Conservation (phyloP, 2,113 vertebrate species). For the Scartelaos histophorus region DNA sequence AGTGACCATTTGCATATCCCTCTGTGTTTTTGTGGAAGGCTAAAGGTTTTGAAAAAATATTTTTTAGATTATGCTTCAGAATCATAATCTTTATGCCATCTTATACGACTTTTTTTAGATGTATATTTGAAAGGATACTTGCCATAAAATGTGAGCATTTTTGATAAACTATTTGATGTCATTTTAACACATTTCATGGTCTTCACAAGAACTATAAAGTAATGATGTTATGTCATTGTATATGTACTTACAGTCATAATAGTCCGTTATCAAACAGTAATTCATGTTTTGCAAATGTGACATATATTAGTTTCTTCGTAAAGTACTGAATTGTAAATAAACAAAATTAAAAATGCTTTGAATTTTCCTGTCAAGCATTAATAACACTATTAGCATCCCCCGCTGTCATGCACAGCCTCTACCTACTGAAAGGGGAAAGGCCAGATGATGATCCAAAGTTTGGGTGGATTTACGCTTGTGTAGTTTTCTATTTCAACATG, state of each 20-base stretch:
- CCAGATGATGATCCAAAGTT: conserved; percentile 46
- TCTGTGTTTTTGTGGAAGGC: conserved; percentile 19
- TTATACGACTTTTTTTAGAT: conserved; percentile 16
- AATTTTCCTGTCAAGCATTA: conserved; percentile 49
- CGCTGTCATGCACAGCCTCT: conserved; percentile 61
- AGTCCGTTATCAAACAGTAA: neutral
- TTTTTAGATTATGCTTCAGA: neutral
- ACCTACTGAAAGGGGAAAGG: conserved; percentile 44
- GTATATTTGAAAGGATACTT: conserved; percentile 31
- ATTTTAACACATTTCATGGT: conserved; percentile 13
- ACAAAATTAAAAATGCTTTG: conserved; percentile 19
- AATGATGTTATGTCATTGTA: neutral
- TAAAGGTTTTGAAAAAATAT: neutral
- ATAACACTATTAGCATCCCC: conserved; percentile 73
- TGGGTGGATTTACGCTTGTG: conserved; percentile 28
- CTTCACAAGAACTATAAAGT: neutral
- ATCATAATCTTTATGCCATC: conserved; percentile 35
- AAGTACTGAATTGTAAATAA: neutral
- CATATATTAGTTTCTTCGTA: neutral
- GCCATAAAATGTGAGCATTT: conserved; percentile 50
- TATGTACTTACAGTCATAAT: neutral
- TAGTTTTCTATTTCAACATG: neutral
- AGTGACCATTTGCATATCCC: conserved; percentile 9
- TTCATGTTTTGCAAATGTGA: neutral
- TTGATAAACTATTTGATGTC: conserved; percentile 6